These are phyloP conservation scores for Burhinus oedicnemus DNA, from an alignment of 2,113 vertebrate genomes.

Conservation along the genomic window DNA sequence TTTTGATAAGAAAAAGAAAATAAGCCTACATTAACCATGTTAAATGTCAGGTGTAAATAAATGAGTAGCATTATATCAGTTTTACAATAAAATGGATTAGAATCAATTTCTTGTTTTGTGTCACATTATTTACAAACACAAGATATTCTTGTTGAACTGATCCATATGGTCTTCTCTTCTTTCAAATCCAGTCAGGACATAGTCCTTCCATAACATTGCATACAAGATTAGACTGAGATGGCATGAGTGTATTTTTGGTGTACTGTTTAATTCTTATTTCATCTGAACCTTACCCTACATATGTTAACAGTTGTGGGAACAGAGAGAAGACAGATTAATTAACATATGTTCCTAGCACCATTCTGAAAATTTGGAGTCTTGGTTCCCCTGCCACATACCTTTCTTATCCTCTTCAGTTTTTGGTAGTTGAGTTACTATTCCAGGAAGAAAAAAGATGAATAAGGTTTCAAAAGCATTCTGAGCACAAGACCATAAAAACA, in stretches of 20 bases:
- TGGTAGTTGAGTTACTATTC: neutral
- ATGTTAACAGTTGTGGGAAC: neutral
- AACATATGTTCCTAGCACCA: neutral
- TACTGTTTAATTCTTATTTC: neutral
- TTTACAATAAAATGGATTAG: neutral
- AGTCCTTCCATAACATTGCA: neutral
- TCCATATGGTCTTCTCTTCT: neutral
- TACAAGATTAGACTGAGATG: neutral
- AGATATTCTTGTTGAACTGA: neutral
- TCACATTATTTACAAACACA: neutral
- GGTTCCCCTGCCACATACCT: neutral
- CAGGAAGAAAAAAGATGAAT: neutral
- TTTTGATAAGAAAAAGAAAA: neutral
- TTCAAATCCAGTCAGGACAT: neutral
- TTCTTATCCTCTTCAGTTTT: neutral
- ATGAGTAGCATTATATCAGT: neutral
- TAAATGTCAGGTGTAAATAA: neutral
- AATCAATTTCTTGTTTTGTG: neutral
- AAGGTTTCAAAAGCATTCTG: neutral
- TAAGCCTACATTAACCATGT: neutral
- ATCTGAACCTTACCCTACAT: neutral
- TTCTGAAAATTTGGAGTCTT: neutral
- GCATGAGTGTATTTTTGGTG: neutral
- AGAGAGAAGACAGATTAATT: neutral
- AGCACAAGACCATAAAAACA: neutral